phyloP scores from a whole-genome alignment of 2,888 invertebrate genomes.

The Sialis lutaria region DNA sequence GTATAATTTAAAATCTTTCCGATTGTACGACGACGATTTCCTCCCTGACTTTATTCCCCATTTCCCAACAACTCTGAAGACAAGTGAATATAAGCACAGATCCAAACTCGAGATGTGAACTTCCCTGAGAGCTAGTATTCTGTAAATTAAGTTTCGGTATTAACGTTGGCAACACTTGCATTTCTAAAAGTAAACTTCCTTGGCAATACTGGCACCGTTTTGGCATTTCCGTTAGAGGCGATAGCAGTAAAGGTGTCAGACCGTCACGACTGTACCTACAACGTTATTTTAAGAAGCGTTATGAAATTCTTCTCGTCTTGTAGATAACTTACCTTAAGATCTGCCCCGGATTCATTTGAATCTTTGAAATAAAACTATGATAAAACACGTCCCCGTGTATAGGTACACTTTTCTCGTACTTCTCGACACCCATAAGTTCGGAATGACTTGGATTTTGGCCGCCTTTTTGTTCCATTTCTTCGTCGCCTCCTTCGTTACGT shows the following conservation, averaged over 20 bases:
- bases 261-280: slow-evolving; percentile 59
- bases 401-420: slow-evolving; percentile 63
- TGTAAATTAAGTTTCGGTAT: slow-evolving; percentile 48
- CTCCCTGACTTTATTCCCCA: slow-evolving; percentile 42
- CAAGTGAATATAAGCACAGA: slow-evolving; percentile 78
- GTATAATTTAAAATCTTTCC: slow-evolving; percentile 28
- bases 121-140: slow-evolving; percentile 28
- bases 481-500: slow-evolving; percentile 23
- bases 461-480: slow-evolving; percentile 11
- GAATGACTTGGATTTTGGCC: slow-evolving; percentile 14
- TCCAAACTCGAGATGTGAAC: slow-evolving; percentile 58
- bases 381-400: slow-evolving; percentile 71
- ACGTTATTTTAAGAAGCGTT: slow-evolving; percentile 6
- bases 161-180: slow-evolving; percentile 69
- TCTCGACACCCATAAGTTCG: slow-evolving; percentile 34
- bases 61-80: slow-evolving; percentile 67
- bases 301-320: background rate
- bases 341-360: slow-evolving; percentile 64
- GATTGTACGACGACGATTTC: slow-evolving; percentile 63
- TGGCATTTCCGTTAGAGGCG: slow-evolving; percentile 38
- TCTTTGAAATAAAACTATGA: slow-evolving; percentile 55
- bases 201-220: slow-evolving; percentile 51
- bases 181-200: slow-evolving; percentile 54
- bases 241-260: slow-evolving; percentile 44
- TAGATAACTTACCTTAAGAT: slow-evolving; percentile 46